These are phyloP conservation scores for Sebastes schlegelii DNA, from an alignment of 2,113 vertebrate species.

Conservation along the genomic window DNA sequence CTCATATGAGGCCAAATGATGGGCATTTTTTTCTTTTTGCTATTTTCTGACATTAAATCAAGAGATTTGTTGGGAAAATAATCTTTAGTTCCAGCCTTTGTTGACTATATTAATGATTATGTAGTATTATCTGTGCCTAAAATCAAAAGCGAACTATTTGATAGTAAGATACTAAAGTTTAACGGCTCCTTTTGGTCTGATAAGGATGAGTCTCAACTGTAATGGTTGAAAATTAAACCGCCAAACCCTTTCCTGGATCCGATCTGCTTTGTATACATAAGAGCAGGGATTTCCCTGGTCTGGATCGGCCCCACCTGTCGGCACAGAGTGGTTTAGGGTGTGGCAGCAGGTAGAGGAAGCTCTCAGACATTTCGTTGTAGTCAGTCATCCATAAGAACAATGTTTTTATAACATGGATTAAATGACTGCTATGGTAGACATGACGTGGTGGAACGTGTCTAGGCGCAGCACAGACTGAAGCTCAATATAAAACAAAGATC, in stretches of 20 bases:
- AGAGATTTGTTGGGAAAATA: no score
- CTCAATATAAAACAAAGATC: not conserved
- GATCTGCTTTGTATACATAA: constrained; percentile 1
- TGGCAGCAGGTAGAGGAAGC: constrained; percentile 6
- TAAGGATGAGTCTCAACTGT: not conserved
- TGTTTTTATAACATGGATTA: not conserved
- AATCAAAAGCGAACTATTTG: not conserved
- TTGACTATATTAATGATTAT: no score
- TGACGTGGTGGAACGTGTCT: not conserved
- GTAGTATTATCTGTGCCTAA: not conserved
- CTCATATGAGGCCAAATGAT: no score
- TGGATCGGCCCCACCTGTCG: constrained; percentile 18
- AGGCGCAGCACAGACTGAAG: not conserved
- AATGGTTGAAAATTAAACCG: constrained; percentile 5
- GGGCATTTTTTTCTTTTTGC: not conserved
- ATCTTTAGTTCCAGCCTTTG: rapidly evolving
- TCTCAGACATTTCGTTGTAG: not conserved
- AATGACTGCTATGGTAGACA: not conserved
- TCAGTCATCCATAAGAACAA: not conserved
- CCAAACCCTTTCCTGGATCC: not conserved
- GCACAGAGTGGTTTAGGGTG: constrained; percentile 24
- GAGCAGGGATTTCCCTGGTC: not conserved
- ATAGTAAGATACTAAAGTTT: not conserved
- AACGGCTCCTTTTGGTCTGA: not conserved
- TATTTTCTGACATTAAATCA: not conserved